Base-by-base conservation (phyloP, 2,113 vertebrate genomes). In the Lonchura striata region DNA sequence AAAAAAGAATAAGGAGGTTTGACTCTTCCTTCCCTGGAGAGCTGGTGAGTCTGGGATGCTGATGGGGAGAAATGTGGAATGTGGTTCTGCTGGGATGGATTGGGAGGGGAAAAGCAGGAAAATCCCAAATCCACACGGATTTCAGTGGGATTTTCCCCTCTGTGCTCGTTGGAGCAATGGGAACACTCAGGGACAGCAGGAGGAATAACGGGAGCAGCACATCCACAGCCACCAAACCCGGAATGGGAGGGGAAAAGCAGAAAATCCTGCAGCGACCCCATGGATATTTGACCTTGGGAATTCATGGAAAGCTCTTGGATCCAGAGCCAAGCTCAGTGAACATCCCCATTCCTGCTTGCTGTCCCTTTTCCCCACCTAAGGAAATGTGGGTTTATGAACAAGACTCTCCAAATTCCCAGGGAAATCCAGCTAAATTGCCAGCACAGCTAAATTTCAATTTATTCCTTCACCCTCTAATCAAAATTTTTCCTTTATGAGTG, bases 1-100 rank as follows among this genome's bases (percentile, higher is more conserved):
- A 97, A 97, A 95, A 95, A 24, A 91, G 60, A 89, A 70, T 3
- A 14, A 76, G 66, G 65, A 80, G 65, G 24, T 75, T 92, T 86
- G 65, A 39, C 64, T 91, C 77, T 91, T 89, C 79, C 35, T 50
- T 72, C 60, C 52, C 84, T n/a, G 6, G 56, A 86, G 96, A 92
- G 56, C 0, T 24, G 56, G 41, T 71, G 63, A 53, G 96, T 94
- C 10, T 88, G 57, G 42, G 68, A 83, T 49, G 20, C 11, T 52
- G 77, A 20, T 1, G 61, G 72, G 72, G 86, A 30, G 14, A 47
- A 28, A 53, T 50, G 66, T 24, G 49, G 65, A 21, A 15, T 0
- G 3, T 1, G 57, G 65, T 25, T 70, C 13, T 31, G 16, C 78
- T 68, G 7, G 18, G 35, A 42, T 47, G 75, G 44, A 21, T 3